phyloP scores from a whole-genome alignment of 2,113 vertebrate species.

The Penelope pileata region DNA sequence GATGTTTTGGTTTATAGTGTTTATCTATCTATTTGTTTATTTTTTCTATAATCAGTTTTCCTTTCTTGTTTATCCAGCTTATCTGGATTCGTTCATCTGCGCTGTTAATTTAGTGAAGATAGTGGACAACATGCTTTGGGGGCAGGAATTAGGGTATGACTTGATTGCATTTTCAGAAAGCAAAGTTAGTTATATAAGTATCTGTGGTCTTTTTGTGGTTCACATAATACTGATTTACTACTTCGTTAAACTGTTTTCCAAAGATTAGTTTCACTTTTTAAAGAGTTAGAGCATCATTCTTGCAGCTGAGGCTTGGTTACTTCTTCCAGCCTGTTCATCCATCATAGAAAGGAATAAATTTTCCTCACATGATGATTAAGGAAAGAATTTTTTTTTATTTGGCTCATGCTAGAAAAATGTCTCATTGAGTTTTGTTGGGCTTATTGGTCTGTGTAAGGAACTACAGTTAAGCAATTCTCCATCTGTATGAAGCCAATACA shows the following conservation, averaged over 20 bases:
- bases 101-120: background rate
- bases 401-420: background rate
- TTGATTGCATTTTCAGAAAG: background rate
- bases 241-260: background rate
- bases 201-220: background rate
- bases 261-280: background rate
- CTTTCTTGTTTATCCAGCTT: background rate
- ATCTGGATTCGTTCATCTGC: background rate
- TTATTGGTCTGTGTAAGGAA: background rate
- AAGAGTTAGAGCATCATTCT: background rate
- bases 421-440: background rate
- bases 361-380: background rate
- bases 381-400: background rate
- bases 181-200: accelerated
- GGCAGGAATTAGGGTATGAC: background rate
- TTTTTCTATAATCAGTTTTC: background rate
- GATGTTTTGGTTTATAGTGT: background rate
- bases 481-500: background rate
- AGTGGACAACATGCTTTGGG: background rate
- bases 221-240: background rate
- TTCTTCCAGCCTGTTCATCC: background rate
- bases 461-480: background rate
- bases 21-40: background rate
- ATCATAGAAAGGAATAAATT: background rate
- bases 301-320: background rate